Base-by-base conservation (phyloP, 1,140 invertebrate genomes). In the Drosophila nigromelanica region DNA sequence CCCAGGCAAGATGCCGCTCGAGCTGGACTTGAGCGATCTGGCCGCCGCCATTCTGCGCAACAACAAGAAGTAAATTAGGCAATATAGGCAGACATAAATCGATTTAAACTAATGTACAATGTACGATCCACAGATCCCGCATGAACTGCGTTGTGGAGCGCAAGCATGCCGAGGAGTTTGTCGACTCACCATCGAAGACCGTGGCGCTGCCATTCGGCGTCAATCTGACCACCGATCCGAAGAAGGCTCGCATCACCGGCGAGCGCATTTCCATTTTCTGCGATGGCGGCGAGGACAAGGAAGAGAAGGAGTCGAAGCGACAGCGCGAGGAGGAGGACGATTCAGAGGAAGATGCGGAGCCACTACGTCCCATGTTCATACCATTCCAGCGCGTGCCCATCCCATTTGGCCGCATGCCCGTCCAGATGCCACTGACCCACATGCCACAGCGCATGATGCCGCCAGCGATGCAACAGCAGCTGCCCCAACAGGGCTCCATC, bases 131-230 rank as follows among this genome's bases (percentile, higher is more conserved):
- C 15, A 93, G 94, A 83, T 95, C 95, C 6, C 94, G 95, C 91
- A 97, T 98, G 94, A 97, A 97, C 90, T 98, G 97, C 86, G 95
- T 97, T 1, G 96, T 97, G 24, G 97, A 98, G 89, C 95, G 96
- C 80, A 95, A 96, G 75, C 94, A 94, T 75, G 95, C 96, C 40
- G 96, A 97, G 93, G 95, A 97, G 93, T 92, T 96, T 64, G 94
- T 96, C 91, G 96, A 97, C 90, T 93, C 96, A 92, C 94, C 96
- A 93, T 93, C 95, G 0, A 95, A 95, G 89, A 94, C 93, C 11
- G 91, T 95, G 14, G 87, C 92, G 8, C 91, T 95, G 59, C 95
- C 95, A 5, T 95, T 95, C 78, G 95, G 95, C 68, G 92, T 95
- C 12, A 95, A 95, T 78, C 93, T 96, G 68, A 95, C 93, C 73